phyloP scores from a whole-genome alignment of 2,797 vertebrate species.

The Tympanoctomys barrerae region DNA sequence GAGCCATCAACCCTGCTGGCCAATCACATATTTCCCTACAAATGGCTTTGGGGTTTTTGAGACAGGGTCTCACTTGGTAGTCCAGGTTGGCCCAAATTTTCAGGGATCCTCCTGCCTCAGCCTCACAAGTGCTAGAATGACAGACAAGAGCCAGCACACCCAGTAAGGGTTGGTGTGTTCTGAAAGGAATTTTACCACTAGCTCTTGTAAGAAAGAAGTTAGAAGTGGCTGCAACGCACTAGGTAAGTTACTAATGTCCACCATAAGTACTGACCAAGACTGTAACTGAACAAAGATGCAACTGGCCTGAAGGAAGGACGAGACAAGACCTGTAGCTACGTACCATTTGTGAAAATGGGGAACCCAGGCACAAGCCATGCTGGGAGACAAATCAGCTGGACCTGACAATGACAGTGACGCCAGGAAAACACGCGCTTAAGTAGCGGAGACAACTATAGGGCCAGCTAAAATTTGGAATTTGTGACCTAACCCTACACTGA shows the following conservation, averaged over 20 bases:
- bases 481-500: conserved; percentile 5
- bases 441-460: not conserved
- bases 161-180: not conserved
- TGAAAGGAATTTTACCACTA: conserved; percentile 40
- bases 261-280: conserved; percentile 16
- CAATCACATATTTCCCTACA: conserved; percentile 17
- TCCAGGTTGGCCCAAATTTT: not conserved
- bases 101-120: not conserved
- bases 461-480: conserved; percentile 20
- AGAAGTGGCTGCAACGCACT: conserved; percentile 24
- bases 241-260: conserved; percentile 15
- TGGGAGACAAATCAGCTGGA: not conserved
- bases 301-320: not conserved
- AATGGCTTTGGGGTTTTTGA: not conserved
- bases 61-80: not conserved
- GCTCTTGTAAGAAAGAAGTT: conserved; percentile 40
- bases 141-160: not conserved
- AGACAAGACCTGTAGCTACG: not conserved
- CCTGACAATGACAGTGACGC: not conserved
- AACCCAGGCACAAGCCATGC: not conserved
- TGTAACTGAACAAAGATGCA: conserved; percentile 42
- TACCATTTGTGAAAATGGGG: conserved; percentile 42
- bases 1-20: not conserved
- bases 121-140: not conserved
- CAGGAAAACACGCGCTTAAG: not conserved